Percentiles rank a stretch among this genome's conserved stretches.
Conservation (phyloP, 2,888 invertebrate species). For the Hypolimnas misippus region DNA sequence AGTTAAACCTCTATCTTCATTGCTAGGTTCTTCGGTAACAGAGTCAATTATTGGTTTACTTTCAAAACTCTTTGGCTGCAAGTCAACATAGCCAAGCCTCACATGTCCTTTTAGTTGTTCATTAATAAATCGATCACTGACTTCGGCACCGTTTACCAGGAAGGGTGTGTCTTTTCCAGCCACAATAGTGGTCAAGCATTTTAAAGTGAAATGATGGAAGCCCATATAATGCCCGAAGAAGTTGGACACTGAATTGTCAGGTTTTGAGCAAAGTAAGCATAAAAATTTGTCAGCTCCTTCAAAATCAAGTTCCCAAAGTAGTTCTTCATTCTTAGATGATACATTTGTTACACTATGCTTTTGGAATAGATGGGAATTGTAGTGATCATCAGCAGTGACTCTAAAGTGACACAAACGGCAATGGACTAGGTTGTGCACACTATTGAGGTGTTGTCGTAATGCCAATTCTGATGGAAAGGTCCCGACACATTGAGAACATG, state of each 20-base stretch:
- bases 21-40: conserved; percentile 30
- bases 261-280: conserved; percentile 70
- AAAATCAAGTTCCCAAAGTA: conserved; percentile 67
- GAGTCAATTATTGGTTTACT: conserved; percentile 17
- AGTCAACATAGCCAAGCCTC: conserved; percentile 66
- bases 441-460: conserved; percentile 64
- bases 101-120: conserved; percentile 60
- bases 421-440: conserved; percentile 67
- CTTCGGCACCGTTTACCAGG: conserved; percentile 68
- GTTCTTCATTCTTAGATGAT: conserved; percentile 58
- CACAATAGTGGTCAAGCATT: conserved; percentile 68
- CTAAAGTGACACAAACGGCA: conserved; percentile 75
- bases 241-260: conserved; percentile 55
- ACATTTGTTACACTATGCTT: conserved; percentile 71
- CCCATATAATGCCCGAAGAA: conserved; percentile 78
- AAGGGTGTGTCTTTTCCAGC: conserved; percentile 70
- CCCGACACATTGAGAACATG: conserved; percentile 74
- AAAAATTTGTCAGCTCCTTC: conserved; percentile 60
- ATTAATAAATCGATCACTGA: conserved; percentile 67
- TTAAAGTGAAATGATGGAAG: conserved; percentile 74
- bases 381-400: conserved; percentile 66
- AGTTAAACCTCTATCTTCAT: conserved; percentile 29
- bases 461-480: conserved; percentile 62
- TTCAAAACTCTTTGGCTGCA: conserved; percentile 50
- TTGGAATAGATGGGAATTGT: conserved; percentile 67